Evolutionary conservation across 2,797 vertebrate species (phyloP), one percentile per base, ranked within the genome.

Genomic region (Notoglanidium macrostoma): DNA sequence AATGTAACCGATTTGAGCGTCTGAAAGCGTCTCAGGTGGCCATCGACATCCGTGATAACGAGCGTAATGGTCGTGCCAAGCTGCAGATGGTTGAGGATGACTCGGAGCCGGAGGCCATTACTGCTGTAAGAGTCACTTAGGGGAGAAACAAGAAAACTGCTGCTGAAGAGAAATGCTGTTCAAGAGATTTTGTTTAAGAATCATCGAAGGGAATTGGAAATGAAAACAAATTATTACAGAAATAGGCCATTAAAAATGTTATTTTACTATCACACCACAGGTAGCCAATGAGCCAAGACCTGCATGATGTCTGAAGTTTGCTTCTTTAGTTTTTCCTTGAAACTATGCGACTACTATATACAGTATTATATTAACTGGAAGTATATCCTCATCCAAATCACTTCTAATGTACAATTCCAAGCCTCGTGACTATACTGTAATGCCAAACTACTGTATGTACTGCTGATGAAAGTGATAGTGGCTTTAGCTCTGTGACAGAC

Each of bases 41-140:
- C 87, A 88, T 88, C 0, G 94, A 90, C 40, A 95, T 96, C 84
- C 94, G 95, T 0, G 94, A 96, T 91, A 95, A 94, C 11, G 95
- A 96, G 89, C 90, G 94, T 32, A 89, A 82, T 0, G 94, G 95
- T 0, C 94, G 95, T 0, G 87, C 89, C 2, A 26, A 67, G 0
- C 0, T 96, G 10, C 73, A 92, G 0, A 91, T 93, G 74, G 49
- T 94, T 49, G 89, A 93, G 0, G 95, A 96, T 19, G 94, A 91
- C 0, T 14, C 1, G 0, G 95, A 96, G 84, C 94, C 95, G 0
- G 89, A 93, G 19, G 88, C 44, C 1, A 68, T 96, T 77, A 74
- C 92, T 19, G 0, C 86, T 0, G 95, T 96, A 88, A 93, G 93
- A 23, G 19, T 44, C 26, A 49, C 17, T 32, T 7, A 49, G 23